phyloP scores from a whole-genome alignment of 1,140 invertebrate genomes.

The Ceratoteleas bidentatus region DNA sequence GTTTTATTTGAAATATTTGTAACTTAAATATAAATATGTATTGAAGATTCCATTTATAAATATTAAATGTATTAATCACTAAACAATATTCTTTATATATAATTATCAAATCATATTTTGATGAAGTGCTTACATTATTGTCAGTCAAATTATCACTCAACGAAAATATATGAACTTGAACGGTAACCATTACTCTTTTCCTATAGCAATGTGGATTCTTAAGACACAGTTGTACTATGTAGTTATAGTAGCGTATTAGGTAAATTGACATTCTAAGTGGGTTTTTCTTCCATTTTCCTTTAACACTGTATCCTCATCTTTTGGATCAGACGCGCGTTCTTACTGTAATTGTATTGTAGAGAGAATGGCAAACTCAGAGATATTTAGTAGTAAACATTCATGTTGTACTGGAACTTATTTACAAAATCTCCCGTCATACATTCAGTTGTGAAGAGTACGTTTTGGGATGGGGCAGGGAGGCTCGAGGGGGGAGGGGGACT shows the following conservation, averaged over 20 bases:
- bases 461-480: background rate
- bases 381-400: conserved; percentile 44
- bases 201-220: conserved; percentile 39
- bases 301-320: conserved; percentile 15
- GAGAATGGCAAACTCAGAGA: conserved; percentile 47
- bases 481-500: background rate
- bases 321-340: conserved; percentile 44
- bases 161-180: conserved; percentile 53
- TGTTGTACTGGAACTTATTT: conserved; percentile 40
- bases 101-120: conserved; percentile 61
- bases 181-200: conserved; percentile 36
- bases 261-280: conserved; percentile 58
- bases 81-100: conserved; percentile 56
- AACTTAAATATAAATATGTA: conserved; percentile 61
- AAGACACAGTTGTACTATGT: conserved; percentile 55
- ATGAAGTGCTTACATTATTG: conserved; percentile 60
- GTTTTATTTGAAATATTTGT: conserved; percentile 52
- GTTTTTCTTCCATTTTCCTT: conserved; percentile 12
- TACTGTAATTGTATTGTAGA: conserved; percentile 49
- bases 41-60: conserved; percentile 56
- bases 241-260: conserved; percentile 41
- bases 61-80: conserved; percentile 45
- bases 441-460: conserved; percentile 53
- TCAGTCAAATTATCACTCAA: conserved; percentile 63
- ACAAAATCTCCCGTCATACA: conserved; percentile 46